Evolutionary conservation across 2,888 invertebrate species (phyloP).

Genomic region (Eristalinus sepulchralis): DNA sequence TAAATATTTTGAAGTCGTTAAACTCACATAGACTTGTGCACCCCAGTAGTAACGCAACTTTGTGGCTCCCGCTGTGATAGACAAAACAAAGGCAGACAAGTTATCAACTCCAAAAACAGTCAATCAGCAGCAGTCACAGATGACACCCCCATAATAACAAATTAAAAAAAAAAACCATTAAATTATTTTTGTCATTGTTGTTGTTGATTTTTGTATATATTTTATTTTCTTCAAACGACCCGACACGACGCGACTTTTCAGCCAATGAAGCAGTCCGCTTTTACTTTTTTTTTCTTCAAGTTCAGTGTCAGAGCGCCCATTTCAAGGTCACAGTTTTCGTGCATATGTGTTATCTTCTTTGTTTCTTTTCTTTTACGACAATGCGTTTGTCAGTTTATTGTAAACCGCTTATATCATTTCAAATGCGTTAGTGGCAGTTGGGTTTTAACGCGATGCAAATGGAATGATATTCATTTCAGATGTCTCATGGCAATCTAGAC

Average conservation of each 20-base stretch:
- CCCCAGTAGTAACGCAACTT: not conserved
- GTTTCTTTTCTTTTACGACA: not conserved
- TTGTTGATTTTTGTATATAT: not conserved
- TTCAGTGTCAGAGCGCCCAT: constrained; percentile 25
- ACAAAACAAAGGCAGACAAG: constrained; percentile 54
- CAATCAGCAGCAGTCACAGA: not conserved
- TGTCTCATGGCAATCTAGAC: constrained; percentile 1
- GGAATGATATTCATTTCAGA: not conserved
- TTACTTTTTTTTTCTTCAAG: constrained; percentile 3
- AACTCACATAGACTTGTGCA: not conserved
- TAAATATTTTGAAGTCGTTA: not conserved
- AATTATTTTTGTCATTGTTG: not conserved
- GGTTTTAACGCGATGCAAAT: not conserved
- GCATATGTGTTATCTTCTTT: not conserved
- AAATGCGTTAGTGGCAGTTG: not conserved
- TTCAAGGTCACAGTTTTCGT: not conserved
- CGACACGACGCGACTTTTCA: not conserved
- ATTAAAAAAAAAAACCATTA: constrained; percentile 53
- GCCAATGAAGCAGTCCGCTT: not conserved
- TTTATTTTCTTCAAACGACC: too few species aligned
- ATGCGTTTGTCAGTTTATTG: not conserved
- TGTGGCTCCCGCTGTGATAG: constrained; percentile 14
- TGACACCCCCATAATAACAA: constrained; percentile 69
- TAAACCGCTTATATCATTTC: not conserved
- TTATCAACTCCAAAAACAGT: constrained; percentile 68